Evolutionary conservation across 2,113 vertebrate genomes (phyloP).

Genomic region (Catagonus wagneri): DNA sequence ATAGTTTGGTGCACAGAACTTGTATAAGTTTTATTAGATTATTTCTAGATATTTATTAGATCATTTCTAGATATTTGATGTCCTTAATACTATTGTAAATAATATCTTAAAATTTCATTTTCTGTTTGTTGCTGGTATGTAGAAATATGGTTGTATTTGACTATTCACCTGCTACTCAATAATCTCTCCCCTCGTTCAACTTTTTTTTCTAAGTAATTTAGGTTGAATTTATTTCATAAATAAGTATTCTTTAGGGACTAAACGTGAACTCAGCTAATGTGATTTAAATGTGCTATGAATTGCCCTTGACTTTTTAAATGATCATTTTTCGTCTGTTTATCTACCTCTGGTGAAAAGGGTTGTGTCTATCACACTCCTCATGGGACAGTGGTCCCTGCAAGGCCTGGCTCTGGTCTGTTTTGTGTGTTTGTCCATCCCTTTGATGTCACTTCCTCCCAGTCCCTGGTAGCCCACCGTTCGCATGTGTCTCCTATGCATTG

Average conservation of each 20-base stretch:
- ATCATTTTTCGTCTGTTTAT: background rate
- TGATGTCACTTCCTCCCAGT: background rate
- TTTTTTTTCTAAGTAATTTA: background rate
- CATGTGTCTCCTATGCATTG: background rate
- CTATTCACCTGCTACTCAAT: background rate
- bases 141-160: background rate
- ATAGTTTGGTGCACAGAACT: background rate
- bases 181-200: background rate
- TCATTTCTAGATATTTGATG: background rate
- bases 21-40: background rate
- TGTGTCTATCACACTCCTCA: background rate
- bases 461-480: fast-evolving
- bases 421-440: too few relatives aligned
- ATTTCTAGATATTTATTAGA: background rate
- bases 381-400: fast-evolving
- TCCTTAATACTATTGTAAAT: background rate
- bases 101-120: background rate
- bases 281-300: conserved; percentile 47
- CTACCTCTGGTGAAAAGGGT: background rate
- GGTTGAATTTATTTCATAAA: background rate
- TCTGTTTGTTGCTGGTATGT: background rate
- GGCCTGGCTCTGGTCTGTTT: too few relatives aligned
- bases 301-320: background rate
- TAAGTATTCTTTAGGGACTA: conserved; percentile 32
- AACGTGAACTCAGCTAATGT: conserved; percentile 34